Base-by-base conservation (phyloP, 2,888 invertebrate species). In the Tachina grossa region DNA sequence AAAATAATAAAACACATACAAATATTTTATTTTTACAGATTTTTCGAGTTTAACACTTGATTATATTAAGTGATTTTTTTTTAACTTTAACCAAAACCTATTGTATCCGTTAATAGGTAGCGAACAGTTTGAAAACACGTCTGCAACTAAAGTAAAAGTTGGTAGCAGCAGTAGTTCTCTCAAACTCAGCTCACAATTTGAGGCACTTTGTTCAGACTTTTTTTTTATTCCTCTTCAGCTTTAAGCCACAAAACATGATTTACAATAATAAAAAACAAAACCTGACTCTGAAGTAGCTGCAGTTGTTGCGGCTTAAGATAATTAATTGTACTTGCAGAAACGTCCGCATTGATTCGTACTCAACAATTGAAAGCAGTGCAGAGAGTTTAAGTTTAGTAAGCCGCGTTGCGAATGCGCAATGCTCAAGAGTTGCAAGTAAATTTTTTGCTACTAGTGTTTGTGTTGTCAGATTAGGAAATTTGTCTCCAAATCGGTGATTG, bases 141-240 rank as follows among this genome's bases (percentile, higher is more conserved):
- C 88, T 88, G 86, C 86, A 87, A 88, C 88, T 88, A 88, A 88
- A 87, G 88, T 83, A 85, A 85, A 85, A 83, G 85, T 82, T 85
- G 49, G 71, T 81, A 84, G 83, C n/a, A 53, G 65, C 74, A 19
- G 57, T 53, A 85, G 87, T 84, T 87, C 86, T 88, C 86, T 79
- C 61, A 76, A 65, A 55, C 76, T 41, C 14, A 74, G 51, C 81
- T 74, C 41, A 69, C 55, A 63, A 81, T 81, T 55, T 66, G 39
- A 55, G 53, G 63, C 74, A 68, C 74, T 77, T 81, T 68, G 61
- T 68, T 66, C n/a, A n/a, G 53, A 47, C 13, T 57, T 57, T 51
- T 57, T 51, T 45, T 51, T 11, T 22, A 9, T 47, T 22, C 49
- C 14, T 22, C 22, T 59, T 31, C 13, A n/a, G 49, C 11, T 55